Conservation (phyloP, 1,140 invertebrate species). For the Micrasema minimum region DNA sequence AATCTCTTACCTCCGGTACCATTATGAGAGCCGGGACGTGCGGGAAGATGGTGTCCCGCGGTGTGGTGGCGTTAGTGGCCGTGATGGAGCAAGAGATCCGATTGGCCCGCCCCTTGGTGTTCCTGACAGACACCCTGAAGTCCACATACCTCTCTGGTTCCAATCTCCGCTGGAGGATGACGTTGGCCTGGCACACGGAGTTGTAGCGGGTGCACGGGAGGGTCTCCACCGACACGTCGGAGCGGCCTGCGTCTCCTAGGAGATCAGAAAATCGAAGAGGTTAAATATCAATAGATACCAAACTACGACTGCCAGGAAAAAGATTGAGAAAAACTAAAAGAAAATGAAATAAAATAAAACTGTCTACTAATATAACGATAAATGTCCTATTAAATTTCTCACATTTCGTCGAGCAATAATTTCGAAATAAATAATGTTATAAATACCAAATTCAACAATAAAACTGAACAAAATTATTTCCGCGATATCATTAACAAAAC, state of each 20-base stretch:
- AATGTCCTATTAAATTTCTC: no score
- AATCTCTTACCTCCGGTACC: constrained; percentile 78
- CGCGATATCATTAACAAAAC: no score
- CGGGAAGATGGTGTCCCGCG: constrained; percentile 83
- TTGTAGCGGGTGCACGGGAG: constrained; percentile 84
- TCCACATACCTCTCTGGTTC: constrained; percentile 84
- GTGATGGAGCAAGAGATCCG: constrained; percentile 83
- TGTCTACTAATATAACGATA: no score
- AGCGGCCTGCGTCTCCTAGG: constrained; percentile 71
- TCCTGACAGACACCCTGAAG: constrained; percentile 79
- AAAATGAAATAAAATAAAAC: no score
- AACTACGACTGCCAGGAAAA: neutral
- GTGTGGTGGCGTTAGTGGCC: constrained; percentile 83
- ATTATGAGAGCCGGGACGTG: constrained; percentile 82
- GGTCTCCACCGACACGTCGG: constrained; percentile 79
- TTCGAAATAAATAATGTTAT: no score
- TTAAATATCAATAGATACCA: neutral
- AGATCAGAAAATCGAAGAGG: constrained; percentile 4
- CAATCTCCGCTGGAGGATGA: constrained; percentile 78
- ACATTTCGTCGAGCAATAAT: no score
- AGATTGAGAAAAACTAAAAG: no score
- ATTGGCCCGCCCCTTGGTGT: constrained; percentile 80
- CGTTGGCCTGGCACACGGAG: constrained; percentile 86
- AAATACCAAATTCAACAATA: no score
- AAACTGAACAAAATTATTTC: no score